phyloP scores from a whole-genome alignment of 2,888 invertebrate species.

The Ochropacha duplaris region DNA sequence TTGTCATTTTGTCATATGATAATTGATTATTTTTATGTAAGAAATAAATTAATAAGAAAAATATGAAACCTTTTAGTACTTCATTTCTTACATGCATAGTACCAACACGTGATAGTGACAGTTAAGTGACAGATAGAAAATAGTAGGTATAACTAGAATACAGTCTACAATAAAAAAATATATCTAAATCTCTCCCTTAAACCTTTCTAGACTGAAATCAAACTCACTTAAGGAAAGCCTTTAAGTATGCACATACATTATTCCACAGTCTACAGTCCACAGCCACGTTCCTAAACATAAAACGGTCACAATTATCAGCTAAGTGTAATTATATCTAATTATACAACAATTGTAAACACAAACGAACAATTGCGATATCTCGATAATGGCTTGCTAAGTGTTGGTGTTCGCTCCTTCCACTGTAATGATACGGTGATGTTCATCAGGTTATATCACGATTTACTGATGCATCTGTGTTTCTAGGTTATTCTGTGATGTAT shows the following conservation, averaged over 20 bases:
- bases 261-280: background rate
- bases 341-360: conserved; percentile 32
- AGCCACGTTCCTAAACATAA: conserved; percentile 9
- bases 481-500: conserved; percentile 13
- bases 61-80: no score
- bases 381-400: conserved; percentile 48
- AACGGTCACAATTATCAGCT: conserved; percentile 20
- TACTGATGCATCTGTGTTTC: conserved; percentile 27
- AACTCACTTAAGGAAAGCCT: background rate
- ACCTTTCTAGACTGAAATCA: background rate
- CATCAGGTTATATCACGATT: conserved; percentile 19
- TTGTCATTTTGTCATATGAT: no score
- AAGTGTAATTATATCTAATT: conserved; percentile 35
- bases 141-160: no score
- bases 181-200: background rate
- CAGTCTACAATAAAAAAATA: no score
- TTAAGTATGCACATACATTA: background rate
- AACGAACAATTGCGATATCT: conserved; percentile 44
- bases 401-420: conserved; percentile 22
- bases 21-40: no score
- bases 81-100: no score
- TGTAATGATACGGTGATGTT: conserved; percentile 41
- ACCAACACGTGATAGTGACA: no score
- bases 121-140: no score
- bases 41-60: no score